phyloP scores from a whole-genome alignment of 2,113 vertebrate genomes.

The Proteles cristata region DNA sequence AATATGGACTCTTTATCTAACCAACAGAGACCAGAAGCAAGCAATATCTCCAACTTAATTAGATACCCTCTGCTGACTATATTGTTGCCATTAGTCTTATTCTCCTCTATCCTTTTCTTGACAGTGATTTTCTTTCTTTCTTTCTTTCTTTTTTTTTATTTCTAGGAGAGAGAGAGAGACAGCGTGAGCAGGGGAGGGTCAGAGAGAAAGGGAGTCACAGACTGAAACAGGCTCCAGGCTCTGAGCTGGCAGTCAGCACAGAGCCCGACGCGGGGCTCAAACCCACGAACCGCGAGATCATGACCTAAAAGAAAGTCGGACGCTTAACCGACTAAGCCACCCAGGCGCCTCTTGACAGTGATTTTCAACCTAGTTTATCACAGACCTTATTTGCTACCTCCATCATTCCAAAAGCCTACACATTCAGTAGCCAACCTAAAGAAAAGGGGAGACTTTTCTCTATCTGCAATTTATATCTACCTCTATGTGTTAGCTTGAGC shows the following conservation, averaged over 20 bases:
- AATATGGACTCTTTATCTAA: slow-evolving; percentile 44
- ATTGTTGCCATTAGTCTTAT: not conserved
- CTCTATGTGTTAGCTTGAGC: not conserved
- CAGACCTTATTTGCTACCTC: slow-evolving; percentile 53
- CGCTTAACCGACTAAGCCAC: too few species aligned
- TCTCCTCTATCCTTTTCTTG: slow-evolving; percentile 4
- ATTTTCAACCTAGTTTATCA: slow-evolving; percentile 24
- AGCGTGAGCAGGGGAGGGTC: too few species aligned
- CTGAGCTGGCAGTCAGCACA: too few species aligned
- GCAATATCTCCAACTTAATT: slow-evolving; percentile 44
- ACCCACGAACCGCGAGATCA: too few species aligned
- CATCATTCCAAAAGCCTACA: slow-evolving; percentile 12
- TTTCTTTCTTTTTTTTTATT: too few species aligned
- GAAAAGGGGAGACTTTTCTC: not conserved
- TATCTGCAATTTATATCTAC: not conserved
- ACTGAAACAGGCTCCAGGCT: too few species aligned
- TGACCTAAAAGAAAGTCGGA: too few species aligned
- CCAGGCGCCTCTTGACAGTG: slow-evolving; percentile 41
- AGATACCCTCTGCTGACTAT: not conserved
- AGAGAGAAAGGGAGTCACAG: too few species aligned
- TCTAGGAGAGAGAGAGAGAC: too few species aligned
- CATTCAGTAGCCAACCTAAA: not conserved
- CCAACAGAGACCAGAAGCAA: slow-evolving; percentile 51
- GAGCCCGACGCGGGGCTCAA: too few species aligned
- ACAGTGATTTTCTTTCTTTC: not conserved